These are phyloP conservation scores for Chaetodon trifascialis DNA, from an alignment of 2,113 vertebrate species.

Conservation along the genomic window DNA sequence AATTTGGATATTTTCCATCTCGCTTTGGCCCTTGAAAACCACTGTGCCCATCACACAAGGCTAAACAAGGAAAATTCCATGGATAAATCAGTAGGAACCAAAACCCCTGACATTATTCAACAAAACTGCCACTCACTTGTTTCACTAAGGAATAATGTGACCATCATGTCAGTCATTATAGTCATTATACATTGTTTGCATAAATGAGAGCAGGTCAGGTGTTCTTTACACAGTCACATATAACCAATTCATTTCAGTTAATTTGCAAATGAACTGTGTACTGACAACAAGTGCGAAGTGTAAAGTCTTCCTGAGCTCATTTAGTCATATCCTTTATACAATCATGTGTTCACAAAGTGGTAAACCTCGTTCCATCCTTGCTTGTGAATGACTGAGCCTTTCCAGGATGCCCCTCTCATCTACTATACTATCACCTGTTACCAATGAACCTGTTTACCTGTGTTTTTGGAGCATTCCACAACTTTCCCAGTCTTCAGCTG, in stretches of 20 bases:
- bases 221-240: neutral
- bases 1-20: neutral
- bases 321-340: no score
- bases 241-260: constrained; percentile 37
- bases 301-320: neutral
- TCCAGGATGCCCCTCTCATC: no score
- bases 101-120: neutral
- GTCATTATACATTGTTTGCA: neutral
- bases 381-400: no score
- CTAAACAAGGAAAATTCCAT: neutral
- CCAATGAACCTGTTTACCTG: no score
- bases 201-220: constrained; percentile 19
- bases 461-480: no score
- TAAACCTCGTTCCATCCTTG: no score
- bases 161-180: no score
- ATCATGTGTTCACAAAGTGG: no score
- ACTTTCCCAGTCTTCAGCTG: no score
- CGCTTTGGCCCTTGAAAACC: neutral
- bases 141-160: no score
- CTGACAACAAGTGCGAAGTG: neutral
- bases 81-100: neutral
- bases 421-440: no score
- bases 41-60: neutral
- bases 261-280: neutral
- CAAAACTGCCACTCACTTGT: no score